Conservation (phyloP, 2,113 vertebrate species). For the Actinemys pallida region DNA sequence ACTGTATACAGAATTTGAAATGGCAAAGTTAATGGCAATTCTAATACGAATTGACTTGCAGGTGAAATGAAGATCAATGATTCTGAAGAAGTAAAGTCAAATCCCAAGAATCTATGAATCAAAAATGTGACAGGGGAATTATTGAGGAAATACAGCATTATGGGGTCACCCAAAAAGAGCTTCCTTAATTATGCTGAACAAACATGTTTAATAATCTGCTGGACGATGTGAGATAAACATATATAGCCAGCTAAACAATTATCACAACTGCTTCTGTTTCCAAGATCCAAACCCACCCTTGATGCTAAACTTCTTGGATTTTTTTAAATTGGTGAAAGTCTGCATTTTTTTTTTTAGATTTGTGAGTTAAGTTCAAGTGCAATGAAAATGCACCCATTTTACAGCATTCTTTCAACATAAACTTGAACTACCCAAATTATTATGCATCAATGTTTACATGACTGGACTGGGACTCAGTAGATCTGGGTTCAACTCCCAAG, state of each 20-base stretch:
- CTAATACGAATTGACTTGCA: neutral
- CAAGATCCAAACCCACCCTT: neutral
- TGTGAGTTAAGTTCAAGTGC: neutral
- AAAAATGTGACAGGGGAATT: neutral
- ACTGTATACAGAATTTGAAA: neutral
- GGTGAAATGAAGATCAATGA: neutral
- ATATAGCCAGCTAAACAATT: neutral
- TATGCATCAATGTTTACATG: neutral
- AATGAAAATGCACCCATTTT: neutral
- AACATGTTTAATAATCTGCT: rapidly evolving
- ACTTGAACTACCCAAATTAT: neutral
- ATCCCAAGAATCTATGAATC: conserved; percentile 15
- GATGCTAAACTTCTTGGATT: neutral
- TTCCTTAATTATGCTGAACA: conserved; percentile 8
- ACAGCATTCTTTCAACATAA: neutral
- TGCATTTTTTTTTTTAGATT: neutral
- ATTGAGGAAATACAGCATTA: neutral
- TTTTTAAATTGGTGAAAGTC: neutral
- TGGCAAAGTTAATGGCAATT: neutral
- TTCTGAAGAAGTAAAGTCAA: neutral
- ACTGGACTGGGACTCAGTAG: neutral
- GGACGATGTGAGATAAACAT: neutral
- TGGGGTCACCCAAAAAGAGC: neutral
- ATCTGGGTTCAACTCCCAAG: neutral
- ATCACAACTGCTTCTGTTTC: neutral